phyloP scores from a whole-genome alignment of 1,140 invertebrate species.

The Drosophila malerkotliana region DNA sequence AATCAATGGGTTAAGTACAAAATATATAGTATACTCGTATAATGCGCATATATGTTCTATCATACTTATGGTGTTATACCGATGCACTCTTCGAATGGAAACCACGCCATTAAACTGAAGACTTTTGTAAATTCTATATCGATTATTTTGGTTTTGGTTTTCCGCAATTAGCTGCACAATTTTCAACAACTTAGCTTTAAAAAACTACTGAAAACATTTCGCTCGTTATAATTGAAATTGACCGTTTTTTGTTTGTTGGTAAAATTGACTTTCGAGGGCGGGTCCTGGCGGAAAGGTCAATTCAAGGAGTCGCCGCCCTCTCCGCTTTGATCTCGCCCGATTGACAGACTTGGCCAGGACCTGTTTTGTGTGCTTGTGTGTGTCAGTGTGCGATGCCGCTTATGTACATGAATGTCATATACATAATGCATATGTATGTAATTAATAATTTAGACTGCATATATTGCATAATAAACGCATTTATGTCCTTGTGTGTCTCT shows the following conservation, averaged over 20 bases:
- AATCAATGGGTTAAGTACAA: slow-evolving; percentile 70
- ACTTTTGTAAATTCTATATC: slow-evolving; percentile 64
- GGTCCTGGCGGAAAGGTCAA: slow-evolving; percentile 21
- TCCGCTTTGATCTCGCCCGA: slow-evolving; percentile 29
- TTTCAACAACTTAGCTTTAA: slow-evolving; percentile 71
- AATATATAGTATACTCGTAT: slow-evolving; percentile 63
- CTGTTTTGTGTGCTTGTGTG: slow-evolving; percentile 28
- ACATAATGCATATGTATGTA: slow-evolving; percentile 63
- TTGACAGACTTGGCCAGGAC: slow-evolving; percentile 53
- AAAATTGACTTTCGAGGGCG: slow-evolving; percentile 72
- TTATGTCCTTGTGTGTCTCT: slow-evolving; percentile 49
- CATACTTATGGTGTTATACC: slow-evolving; percentile 22
- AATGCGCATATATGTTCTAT: slow-evolving; percentile 47
- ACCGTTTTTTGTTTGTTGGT: slow-evolving; percentile 71
- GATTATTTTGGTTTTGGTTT: slow-evolving; percentile 43
- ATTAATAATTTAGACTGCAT: slow-evolving; percentile 55
- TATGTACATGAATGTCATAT: slow-evolving; percentile 76
- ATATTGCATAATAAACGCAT: slow-evolving; percentile 72
- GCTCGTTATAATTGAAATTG: slow-evolving; percentile 56
- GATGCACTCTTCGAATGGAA: slow-evolving; percentile 64
- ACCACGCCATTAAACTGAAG: slow-evolving; percentile 78
- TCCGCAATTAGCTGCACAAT: slow-evolving; percentile 52
- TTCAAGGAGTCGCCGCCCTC: slow-evolving; percentile 1
- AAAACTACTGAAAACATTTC: slow-evolving; percentile 64
- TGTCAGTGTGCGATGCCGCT: slow-evolving; percentile 24